These are phyloP conservation scores for Tachycineta bicolor DNA, from an alignment of 2,113 vertebrate species.

Conservation along the genomic window DNA sequence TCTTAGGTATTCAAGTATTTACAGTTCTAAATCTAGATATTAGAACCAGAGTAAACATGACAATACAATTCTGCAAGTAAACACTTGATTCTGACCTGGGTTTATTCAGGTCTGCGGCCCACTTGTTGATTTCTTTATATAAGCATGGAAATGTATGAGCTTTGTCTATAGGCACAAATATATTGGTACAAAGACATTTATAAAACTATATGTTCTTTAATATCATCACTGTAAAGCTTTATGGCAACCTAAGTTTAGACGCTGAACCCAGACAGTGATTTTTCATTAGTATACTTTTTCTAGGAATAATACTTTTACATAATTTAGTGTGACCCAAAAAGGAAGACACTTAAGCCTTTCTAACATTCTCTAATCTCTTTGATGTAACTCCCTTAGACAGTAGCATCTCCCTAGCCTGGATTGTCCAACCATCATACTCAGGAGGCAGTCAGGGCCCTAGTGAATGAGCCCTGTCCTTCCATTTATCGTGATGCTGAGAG, in stretches of 20 bases:
- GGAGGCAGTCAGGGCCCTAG: background rate
- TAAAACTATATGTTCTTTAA: background rate
- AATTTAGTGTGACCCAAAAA: background rate
- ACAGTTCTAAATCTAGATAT: background rate
- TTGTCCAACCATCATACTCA: background rate
- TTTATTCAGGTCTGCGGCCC: background rate
- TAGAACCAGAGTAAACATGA: background rate
- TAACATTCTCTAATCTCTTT: background rate
- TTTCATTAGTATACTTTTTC: background rate
- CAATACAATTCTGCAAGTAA: background rate
- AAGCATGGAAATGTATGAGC: background rate
- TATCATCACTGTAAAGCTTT: background rate
- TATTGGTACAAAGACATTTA: background rate
- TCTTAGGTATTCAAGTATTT: background rate
- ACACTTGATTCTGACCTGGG: background rate
- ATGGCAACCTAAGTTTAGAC: background rate
- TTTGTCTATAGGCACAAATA: background rate
- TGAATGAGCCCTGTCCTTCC: background rate
- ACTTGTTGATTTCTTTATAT: background rate
- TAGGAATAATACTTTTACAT: background rate
- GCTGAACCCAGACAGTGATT: background rate
- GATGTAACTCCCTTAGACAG: background rate
- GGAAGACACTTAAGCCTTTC: background rate
- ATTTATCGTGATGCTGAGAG: background rate
- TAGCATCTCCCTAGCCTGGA: background rate